These are phyloP conservation scores for Chiroxiphia lanceolata DNA, from an alignment of 2,797 vertebrate genomes.

Conservation along the genomic window DNA sequence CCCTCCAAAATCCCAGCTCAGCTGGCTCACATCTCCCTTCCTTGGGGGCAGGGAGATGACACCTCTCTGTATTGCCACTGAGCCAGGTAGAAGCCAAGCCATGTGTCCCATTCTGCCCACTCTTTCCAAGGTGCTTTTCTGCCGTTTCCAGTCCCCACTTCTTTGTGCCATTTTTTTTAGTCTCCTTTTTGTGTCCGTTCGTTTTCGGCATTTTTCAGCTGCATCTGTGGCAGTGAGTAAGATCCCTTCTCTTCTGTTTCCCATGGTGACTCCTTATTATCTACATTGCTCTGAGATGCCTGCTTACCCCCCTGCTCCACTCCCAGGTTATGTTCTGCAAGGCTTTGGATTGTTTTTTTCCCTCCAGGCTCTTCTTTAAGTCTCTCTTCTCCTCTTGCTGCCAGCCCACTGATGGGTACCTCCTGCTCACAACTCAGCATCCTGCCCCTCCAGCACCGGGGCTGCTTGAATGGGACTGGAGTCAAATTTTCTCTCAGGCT, in stretches of 20 bases:
- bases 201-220: background rate
- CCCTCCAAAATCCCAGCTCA: background rate
- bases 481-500: background rate
- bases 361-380: background rate
- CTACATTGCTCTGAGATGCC: background rate
- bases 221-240: background rate
- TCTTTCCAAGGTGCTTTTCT: background rate
- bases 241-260: constrained; percentile 4
- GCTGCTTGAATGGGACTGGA: background rate
- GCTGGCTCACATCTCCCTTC: background rate
- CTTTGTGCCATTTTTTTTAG: background rate
- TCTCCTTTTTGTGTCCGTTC: background rate
- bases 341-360: background rate
- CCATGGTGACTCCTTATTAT: background rate
- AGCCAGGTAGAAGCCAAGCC: background rate
- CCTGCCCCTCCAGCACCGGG: background rate
- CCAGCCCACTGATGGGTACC: background rate
- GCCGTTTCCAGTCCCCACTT: background rate
- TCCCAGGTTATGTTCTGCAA: background rate
- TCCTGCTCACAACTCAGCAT: background rate
- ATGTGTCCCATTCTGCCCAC: accelerated
- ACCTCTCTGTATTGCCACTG: background rate
- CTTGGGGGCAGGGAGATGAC: background rate
- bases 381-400: background rate
- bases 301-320: background rate